Evolutionary conservation across 2,888 invertebrate genomes (phyloP), one percentile per base, ranked within the genome.

Genomic region (Prosopocoilus inquinatus): DNA sequence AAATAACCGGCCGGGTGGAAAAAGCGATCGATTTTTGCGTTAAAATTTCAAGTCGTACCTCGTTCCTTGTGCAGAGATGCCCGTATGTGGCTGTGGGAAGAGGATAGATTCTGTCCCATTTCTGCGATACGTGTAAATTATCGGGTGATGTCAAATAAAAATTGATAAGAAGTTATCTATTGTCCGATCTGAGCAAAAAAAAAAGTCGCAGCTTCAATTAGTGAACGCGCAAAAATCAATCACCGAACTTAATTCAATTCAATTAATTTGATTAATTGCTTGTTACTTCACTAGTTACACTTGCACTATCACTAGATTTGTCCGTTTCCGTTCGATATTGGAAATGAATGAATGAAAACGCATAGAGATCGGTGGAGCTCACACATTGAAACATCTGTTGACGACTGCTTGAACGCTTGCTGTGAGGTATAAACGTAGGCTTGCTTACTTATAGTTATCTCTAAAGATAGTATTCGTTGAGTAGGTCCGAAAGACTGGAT

Each of bases 61-160:
- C 59, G 57, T 51, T 62, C 55, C 57, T 64, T 64, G 53, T 62
- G 53, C 47, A 51, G 47, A 12, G 57, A 41, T 16, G 57, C 46
- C 12, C 57, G 55, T 20, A 59, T 57, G 50, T 60, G 59, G 32
- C 54, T 50, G 34, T 55, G 54, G 50, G 62, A 57, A 12, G 57
- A 57, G 34, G 63, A 64, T 9, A 64, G 39, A 46, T 59, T 63
- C 50, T 64, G 65, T 9, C 65, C 65, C 65, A 65, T 65, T 47
- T 44, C 48, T 61, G 43, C n/a, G 12, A 11, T 16, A 52, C 7
- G 35, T 46, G 11, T 46, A 46, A 49, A 2, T 9, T 13, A 46
- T 15, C 9, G n/a, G 15, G 1, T 5, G 20, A 28, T 28, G 20
- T 7, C 5, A 28, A 28, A 28, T 28, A 28, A 28, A 28, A 28